Percentiles rank a stretch among this genome's conserved stretches.
phyloP scores from a whole-genome alignment of 2,888 invertebrate species.

The Drosophila histrio region DNA sequence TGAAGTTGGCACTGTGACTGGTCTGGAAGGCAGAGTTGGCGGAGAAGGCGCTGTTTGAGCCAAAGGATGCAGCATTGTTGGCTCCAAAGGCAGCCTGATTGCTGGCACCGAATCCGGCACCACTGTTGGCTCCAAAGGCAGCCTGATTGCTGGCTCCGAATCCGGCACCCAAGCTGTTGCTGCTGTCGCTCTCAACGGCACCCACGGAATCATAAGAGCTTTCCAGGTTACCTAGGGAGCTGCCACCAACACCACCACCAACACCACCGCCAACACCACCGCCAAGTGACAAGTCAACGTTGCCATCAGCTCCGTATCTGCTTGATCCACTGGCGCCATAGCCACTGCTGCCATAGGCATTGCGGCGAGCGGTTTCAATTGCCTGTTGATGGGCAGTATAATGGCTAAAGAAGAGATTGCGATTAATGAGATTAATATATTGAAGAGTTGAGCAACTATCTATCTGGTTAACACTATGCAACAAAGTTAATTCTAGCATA shows the following conservation, averaged over 20 bases:
- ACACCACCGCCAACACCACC: slow-evolving; percentile 15
- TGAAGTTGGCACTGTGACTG: slow-evolving; percentile 67
- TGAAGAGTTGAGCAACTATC: neutral
- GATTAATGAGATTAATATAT: neutral
- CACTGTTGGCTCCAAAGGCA: slow-evolving; percentile 67
- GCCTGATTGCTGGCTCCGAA: slow-evolving; percentile 69
- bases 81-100: slow-evolving; percentile 44
- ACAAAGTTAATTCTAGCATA: too few species aligned
- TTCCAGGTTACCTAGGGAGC: slow-evolving; percentile 54
- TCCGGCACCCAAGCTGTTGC: slow-evolving; percentile 41
- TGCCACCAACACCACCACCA: slow-evolving; percentile 11
- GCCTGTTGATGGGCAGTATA: slow-evolving; percentile 80
- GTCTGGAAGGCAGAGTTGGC: slow-evolving; percentile 62
- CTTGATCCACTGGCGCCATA: slow-evolving; percentile 33
- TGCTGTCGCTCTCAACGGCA: slow-evolving; percentile 48
- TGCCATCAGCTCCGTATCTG: slow-evolving; percentile 30
- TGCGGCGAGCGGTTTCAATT: slow-evolving; percentile 80
- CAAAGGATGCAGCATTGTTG: slow-evolving; percentile 47
- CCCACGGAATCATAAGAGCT: slow-evolving; percentile 70
- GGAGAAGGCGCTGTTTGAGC: slow-evolving; percentile 56
- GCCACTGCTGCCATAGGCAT: slow-evolving; percentile 35
- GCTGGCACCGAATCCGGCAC: slow-evolving; percentile 64
- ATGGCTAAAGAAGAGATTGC: slow-evolving; percentile 67
- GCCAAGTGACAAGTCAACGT: slow-evolving; percentile 17
- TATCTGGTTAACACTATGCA: slow-evolving; percentile 2